Base-by-base conservation (phyloP, 2,797 vertebrate species). In the Xerus rutilus region DNA sequence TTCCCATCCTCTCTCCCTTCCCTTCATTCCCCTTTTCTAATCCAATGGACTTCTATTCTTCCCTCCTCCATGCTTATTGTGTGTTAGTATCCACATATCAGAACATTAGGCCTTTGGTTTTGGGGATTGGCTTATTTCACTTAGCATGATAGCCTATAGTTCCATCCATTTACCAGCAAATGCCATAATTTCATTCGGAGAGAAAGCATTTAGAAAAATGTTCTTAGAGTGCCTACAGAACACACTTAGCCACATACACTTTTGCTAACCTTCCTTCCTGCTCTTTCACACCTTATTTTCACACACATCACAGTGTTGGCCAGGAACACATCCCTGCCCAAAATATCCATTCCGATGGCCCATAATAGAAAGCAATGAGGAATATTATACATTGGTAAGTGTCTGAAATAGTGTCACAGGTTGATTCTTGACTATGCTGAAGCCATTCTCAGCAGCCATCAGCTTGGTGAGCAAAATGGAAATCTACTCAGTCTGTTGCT, bases 331-430 rank as follows among this genome's bases (percentile, higher is more conserved):
- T 77, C 54, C 64, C 28, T 84, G 30, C 45, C 25, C 1, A 96
- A 90, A 78, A 67, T 94, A 72, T 86, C 89, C 81, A 49, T 79
- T 95, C 88, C 96, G 97, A 96, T 84, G 92, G 78, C 76, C 67
- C 62, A 74, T 94, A 97, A 98, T 97, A 98, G 97, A 94, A 96
- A 96, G 92, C 89, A 91, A 81, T 25, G 57, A 96, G 97, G 95
- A 97, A 25, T 88, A 94, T 93, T 96, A 82, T 87, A 93, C 84
- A 97, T 97, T 98, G 97, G 97, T 92, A 98, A 97, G 94, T 95
- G 89, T 96, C 86, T 83, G 83, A 98, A 97, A 97, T 67, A 85
- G 97, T 97, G 97, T 81, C 70, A 97, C 91, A 94, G 81, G 76
- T 87, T 67, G 73, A 59, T 96, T 92, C 91, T 69, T 10, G 17